These are phyloP conservation scores for Leucophenga montana DNA, from an alignment of 2,888 invertebrate species.

Conservation along the genomic window DNA sequence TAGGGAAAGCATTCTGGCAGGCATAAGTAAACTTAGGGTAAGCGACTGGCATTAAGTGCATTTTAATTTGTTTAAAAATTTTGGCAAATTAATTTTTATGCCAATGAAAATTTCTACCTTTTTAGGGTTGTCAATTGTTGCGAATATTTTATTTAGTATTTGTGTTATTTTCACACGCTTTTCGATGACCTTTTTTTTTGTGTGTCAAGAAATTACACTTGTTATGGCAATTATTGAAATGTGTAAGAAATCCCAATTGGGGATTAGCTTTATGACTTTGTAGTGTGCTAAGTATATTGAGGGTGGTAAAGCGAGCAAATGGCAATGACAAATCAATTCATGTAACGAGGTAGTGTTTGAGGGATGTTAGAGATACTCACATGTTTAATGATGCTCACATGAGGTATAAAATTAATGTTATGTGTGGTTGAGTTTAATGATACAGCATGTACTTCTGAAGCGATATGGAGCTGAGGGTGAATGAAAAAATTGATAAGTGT, in stretches of 20 bases:
- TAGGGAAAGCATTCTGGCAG: too few species aligned
- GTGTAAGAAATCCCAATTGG: conserved; percentile 17
- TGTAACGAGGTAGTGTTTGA: neutral
- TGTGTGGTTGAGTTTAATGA: neutral
- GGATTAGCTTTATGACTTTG: conserved; percentile 4
- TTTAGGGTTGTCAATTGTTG: neutral
- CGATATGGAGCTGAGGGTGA: neutral
- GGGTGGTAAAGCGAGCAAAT: conserved; percentile 1
- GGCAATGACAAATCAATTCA: conserved; percentile 22
- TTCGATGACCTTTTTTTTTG: neutral
- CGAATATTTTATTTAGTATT: conserved; percentile 5
- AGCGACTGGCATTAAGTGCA: conserved; percentile 1
- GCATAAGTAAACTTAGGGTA: too few species aligned
- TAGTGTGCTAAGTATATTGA: conserved; percentile 6
- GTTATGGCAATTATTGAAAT: conserved; percentile 46
- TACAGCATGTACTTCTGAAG: neutral
- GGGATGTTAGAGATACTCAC: neutral
- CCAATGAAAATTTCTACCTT: neutral
- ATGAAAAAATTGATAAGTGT: neutral
- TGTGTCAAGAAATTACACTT: conserved; percentile 43
- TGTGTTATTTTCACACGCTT: neutral
- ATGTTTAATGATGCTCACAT: conserved; percentile 22
- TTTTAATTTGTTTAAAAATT: conserved; percentile 20
- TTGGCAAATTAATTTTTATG: conserved; percentile 7
- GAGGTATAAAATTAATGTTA: conserved; percentile 28